Conservation (phyloP, 2,113 vertebrate genomes). For the Bothrops jararaca region DNA sequence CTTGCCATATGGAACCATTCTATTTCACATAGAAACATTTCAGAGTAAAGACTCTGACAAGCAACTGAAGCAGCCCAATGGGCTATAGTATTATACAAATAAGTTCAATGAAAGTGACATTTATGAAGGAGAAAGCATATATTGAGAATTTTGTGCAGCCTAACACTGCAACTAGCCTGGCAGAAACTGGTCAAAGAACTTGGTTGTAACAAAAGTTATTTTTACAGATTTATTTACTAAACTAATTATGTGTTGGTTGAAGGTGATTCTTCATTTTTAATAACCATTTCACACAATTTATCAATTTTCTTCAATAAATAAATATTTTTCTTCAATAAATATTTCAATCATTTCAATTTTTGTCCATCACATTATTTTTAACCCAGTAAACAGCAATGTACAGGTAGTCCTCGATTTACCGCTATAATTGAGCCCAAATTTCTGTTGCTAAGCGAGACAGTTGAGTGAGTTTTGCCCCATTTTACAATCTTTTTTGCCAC, state of each 20-base stretch:
- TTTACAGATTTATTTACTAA: no score
- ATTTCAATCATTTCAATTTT: neutral
- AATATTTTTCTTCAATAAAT: neutral
- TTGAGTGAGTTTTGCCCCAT: neutral
- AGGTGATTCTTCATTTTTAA: conserved; percentile 60
- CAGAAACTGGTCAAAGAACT: neutral
- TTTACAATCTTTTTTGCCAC: neutral
- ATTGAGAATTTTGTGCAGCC: neutral
- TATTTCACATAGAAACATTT: neutral
- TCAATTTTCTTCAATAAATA: conserved; percentile 21
- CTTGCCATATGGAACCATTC: neutral
- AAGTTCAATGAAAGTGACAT: neutral
- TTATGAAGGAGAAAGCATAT: neutral
- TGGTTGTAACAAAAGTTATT: neutral
- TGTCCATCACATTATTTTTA: neutral
- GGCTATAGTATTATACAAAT: neutral
- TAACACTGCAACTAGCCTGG: neutral
- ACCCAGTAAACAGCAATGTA: conserved; percentile 30
- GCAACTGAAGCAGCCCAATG: neutral
- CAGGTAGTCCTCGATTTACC: neutral
- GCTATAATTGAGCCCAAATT: neutral
- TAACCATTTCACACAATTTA: conserved; percentile 51
- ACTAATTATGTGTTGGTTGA: neutral
- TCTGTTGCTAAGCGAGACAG: neutral
- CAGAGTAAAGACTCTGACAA: neutral